Conservation (phyloP, 2,797 vertebrate genomes). For the Myotis planiceps region DNA sequence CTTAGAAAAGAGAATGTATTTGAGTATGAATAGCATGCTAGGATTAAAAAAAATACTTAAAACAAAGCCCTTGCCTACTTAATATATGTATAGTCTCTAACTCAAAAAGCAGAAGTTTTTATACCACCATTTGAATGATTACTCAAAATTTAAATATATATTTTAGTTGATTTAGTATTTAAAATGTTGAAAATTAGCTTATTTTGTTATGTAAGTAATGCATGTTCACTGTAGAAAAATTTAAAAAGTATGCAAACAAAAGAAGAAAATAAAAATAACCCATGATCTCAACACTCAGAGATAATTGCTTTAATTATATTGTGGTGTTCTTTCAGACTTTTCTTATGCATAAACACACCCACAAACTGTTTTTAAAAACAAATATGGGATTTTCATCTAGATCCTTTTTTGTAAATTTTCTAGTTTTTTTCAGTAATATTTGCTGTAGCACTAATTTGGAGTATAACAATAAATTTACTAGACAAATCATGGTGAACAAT, state of each 20-base stretch:
- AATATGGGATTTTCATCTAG: not conserved
- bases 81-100: not conserved
- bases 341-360: slow-evolving; percentile 49
- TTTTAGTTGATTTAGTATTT: slow-evolving; percentile 6
- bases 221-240: not conserved
- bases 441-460: not conserved
- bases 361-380: not conserved
- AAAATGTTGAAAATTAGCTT: not conserved
- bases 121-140: not conserved
- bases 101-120: not conserved
- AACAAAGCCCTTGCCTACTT: not conserved
- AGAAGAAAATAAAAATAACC: slow-evolving; percentile 60
- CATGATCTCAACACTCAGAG: slow-evolving; percentile 7
- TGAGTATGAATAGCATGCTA: not conserved
- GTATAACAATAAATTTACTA: slow-evolving; percentile 5
- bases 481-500: not conserved
- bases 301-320: slow-evolving; percentile 59
- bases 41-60: not conserved
- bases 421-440: slow-evolving; percentile 1
- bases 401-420: slow-evolving; percentile 22
- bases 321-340: slow-evolving; percentile 20
- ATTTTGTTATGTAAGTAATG: slow-evolving; percentile 3
- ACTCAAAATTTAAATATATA: not conserved
- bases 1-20: not conserved
- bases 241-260: slow-evolving; percentile 35